phyloP scores from a whole-genome alignment of 2,113 vertebrate species.

The Takifugu bimaculatus region DNA sequence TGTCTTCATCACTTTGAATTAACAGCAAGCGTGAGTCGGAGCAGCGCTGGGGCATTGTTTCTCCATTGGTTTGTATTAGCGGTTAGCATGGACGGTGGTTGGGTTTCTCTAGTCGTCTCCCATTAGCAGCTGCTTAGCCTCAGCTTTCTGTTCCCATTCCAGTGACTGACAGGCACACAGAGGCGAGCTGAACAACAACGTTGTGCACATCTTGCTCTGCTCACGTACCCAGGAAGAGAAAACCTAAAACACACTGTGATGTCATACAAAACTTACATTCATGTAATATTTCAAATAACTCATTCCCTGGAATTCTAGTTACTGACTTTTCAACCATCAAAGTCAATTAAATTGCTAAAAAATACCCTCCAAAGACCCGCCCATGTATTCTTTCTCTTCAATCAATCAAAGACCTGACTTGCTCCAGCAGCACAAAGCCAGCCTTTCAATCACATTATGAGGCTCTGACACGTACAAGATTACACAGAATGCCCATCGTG shows the following conservation, averaged over 20 bases:
- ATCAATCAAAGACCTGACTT: background rate
- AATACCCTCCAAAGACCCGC: background rate
- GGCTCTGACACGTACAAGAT: background rate
- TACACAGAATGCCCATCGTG: background rate
- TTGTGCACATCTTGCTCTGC: slow-evolving; percentile 28
- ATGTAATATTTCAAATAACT: background rate
- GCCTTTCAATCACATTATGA: background rate
- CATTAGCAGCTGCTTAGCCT: slow-evolving; percentile 60
- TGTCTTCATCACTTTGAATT: slow-evolving; percentile 36
- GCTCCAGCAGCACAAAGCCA: background rate
- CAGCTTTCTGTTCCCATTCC: slow-evolving; percentile 60
- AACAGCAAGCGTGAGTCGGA: slow-evolving; percentile 27
- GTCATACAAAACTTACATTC: background rate
- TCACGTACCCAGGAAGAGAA: background rate
- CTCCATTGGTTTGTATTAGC: slow-evolving; percentile 47
- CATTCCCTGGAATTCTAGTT: background rate
- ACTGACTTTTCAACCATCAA: background rate
- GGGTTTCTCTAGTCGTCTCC: slow-evolving; percentile 60
- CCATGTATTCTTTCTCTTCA: background rate
- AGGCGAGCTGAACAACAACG: slow-evolving; percentile 31
- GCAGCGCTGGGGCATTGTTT: background rate
- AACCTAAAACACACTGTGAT: background rate
- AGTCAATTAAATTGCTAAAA: too few species aligned
- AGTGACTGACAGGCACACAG: slow-evolving; percentile 55
- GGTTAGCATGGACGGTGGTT: slow-evolving; percentile 42